Evolutionary conservation across 53 echinoderm and acorn worm genomes (phyloP), one percentile per base, ranked within the genome.

Genomic region (Temnopleurus reevesii): DNA sequence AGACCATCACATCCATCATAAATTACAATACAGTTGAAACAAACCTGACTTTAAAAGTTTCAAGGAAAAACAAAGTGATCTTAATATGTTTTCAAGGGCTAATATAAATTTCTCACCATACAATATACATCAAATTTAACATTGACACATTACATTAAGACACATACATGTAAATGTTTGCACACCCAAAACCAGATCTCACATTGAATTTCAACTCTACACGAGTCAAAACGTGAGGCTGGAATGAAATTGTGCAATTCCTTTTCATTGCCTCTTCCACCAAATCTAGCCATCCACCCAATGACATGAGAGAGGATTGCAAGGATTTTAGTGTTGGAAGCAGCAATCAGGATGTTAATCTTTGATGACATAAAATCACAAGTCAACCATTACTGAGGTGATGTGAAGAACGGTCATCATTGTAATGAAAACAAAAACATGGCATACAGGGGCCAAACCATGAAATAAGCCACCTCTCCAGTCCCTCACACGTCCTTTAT

Each of bases 321-420:
- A 55, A 21, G 35, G 57, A n/a, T n/a, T n/a, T n/a, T n/a, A 19
- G 12, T 7, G 57, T 8, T 53, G 30, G 34, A n/a, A 24, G 36
- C n/a, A 36, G 51, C 10, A 19, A 36, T n/a, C 6, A 38, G 8
- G 30, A 0, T 9, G 38, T 83, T 83, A 83, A 31, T 83, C 56
- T 83, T 56, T 83, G 83, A 55, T 83, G 83, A 83, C 83, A 83
- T 83, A 83, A 83, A 83, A 83, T 83, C 56, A 83, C 83, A 81
- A n/a, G 36, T 54, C 83, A n/a, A 56, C 83, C 83, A 83, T 56
- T 49, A 36, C 83, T 83, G 5, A 51, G 83, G 56, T 83, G 83
- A 54, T 83, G 83, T 35, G 23, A 83, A 56, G 83, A 83, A 83
- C 83, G 83, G 83, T 83, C 83, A 56, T 55, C 83, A 83, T n/a